Evolutionary conservation across 2,888 invertebrate genomes (phyloP), one percentile per base, ranked within the genome.

Genomic region (Ptilodon capucinus): DNA sequence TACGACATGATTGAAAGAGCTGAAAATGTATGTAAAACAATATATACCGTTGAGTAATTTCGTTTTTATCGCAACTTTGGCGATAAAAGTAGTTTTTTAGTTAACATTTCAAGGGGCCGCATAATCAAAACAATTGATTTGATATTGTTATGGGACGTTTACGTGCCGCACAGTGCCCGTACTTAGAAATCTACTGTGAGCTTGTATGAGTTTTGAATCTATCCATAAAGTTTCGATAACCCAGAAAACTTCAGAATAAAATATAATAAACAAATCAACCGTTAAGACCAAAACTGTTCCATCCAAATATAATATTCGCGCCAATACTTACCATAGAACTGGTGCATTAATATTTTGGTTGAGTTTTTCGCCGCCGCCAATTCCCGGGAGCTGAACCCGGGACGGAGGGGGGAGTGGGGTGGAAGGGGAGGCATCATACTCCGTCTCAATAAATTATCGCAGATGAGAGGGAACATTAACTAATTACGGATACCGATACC

Each of bases 281-380:
- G 14, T 13, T 11, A 66, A 68, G 54, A 84, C 77, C 84, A 87
- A 83, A 63, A 71, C 40, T 9, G 6, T 2, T 18, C 5, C 5
- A 16, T 51, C 58, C 25, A 11, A 25, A 43, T 70, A 64, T 47
- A 61, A 69, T 61, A 64, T 74, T 71, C 69, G 57, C 76, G 68
- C 79, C 87, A 83, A 89, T 91, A 86, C 84, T 86, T 83, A 75
- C 80, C 76, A 75, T 81, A 81, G 84, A 74, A 76, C 71, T 74
- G 76, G 70, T 83, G 86, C 86, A 89, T 91, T 91, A 90, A 91
- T 91, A 91, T 90, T 91, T 88, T 79, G 89, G 86, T 86, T 83
- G 85, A 88, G 87, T 91, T 91, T 91, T 91, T 91, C 90, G 77
- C 85, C 87, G 80, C 81, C 84, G 66, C 64, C 82, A 84, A 90